phyloP scores from a whole-genome alignment of 2,888 invertebrate genomes.

The Volucella inflata region DNA sequence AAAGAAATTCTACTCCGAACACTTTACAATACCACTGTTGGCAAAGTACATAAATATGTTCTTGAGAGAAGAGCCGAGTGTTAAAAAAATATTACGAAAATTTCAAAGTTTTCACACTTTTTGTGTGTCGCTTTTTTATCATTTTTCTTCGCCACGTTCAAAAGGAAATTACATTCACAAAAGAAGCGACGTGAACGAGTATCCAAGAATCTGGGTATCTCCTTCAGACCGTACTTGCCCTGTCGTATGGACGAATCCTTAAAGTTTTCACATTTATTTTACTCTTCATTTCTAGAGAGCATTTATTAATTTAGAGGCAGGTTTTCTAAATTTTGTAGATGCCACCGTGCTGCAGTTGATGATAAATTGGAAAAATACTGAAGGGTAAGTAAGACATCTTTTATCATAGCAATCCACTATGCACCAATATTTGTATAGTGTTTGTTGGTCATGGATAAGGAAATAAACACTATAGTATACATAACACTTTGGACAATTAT shows the following conservation, averaged over 20 bases:
- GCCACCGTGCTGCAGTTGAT: conserved; percentile 40
- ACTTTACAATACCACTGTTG: conserved; percentile 48
- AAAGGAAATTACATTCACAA: conserved; percentile 73
- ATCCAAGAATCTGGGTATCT: conserved; percentile 48
- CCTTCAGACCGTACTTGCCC: conserved; percentile 14
- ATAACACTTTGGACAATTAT: conserved; percentile 34
- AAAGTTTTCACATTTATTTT: conserved; percentile 73
- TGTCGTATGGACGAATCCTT: conserved; percentile 53
- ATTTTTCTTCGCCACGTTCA: conserved; percentile 56
- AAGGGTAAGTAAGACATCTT: conserved; percentile 33
- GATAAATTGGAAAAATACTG: conserved; percentile 40
- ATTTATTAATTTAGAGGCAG: conserved; percentile 68
- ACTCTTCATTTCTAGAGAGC: conserved; percentile 59
- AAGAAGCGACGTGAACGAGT: conserved; percentile 58
- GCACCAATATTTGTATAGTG: background rate
- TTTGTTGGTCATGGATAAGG: conserved; percentile 6
- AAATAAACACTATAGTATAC: too few species aligned
- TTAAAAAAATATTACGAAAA: conserved; percentile 61
- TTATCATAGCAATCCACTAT: conserved; percentile 31
- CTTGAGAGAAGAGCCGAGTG: conserved; percentile 42
- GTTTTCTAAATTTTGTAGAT: conserved; percentile 27
- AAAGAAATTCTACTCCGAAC: background rate
- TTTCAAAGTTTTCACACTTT: conserved; percentile 65
- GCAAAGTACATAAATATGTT: conserved; percentile 53
- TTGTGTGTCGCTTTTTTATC: conserved; percentile 53